Conservation (phyloP, 2,888 invertebrate species). For the Notodonta dromedarius region DNA sequence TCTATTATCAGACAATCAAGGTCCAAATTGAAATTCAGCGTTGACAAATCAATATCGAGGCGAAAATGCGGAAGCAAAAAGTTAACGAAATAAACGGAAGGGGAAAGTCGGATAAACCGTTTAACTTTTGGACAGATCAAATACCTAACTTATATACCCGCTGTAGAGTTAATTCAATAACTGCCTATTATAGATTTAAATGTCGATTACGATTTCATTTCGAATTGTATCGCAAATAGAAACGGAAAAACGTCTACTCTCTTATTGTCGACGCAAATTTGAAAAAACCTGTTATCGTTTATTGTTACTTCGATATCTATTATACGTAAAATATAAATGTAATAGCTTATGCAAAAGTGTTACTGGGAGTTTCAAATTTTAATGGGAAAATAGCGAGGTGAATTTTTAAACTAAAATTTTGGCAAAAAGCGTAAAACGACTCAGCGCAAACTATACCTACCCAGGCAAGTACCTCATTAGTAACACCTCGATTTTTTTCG, state of each 20-base stretch:
- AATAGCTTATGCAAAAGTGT: constrained; percentile 12
- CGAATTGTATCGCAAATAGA: constrained; percentile 27
- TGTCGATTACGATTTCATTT: constrained; percentile 34
- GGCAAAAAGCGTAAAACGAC: constrained; percentile 31
- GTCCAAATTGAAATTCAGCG: constrained; percentile 41
- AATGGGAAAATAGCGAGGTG: constrained; percentile 18
- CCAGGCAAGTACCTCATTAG: constrained; percentile 47
- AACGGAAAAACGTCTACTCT: constrained; percentile 30
- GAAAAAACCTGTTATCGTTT: constrained; percentile 27
- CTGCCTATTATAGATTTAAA: constrained; percentile 26
- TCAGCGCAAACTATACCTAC: constrained; percentile 35
- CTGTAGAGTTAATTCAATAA: constrained; percentile 37
- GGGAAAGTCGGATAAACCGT: constrained; percentile 46
- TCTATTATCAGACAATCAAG: constrained; percentile 42
- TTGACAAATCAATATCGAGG: constrained; percentile 46
- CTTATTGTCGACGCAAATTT: constrained; percentile 26
- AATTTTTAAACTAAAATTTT: constrained; percentile 30
- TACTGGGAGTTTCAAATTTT: constrained; percentile 14
- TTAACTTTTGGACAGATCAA: constrained; percentile 40
- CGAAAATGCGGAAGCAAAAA: constrained; percentile 41
- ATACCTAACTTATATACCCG: constrained; percentile 20
- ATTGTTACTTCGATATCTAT: constrained; percentile 12
- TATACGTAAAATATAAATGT: constrained; percentile 15
- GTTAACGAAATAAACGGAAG: constrained; percentile 24
- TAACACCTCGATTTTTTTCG: constrained; percentile 50